Conservation (phyloP, 2,113 vertebrate genomes). For the Bufo bufo region DNA sequence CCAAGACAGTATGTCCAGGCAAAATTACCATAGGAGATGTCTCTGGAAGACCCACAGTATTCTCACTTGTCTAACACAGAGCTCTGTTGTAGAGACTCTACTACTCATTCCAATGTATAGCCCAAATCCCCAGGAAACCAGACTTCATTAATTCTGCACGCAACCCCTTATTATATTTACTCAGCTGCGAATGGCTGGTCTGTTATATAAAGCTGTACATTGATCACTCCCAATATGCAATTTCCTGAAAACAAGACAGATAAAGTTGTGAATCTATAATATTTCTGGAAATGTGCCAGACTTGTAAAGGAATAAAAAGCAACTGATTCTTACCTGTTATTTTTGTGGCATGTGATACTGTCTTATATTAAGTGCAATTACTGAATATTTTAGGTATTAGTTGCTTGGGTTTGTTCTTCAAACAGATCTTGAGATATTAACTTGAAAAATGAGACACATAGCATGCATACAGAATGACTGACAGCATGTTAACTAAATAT, state of each 20-base stretch:
- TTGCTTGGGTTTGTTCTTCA: conserved; percentile 26
- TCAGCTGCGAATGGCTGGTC: conserved; percentile 57
- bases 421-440: conserved; percentile 7
- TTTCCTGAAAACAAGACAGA: conserved; percentile 59
- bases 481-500: conserved; percentile 10
- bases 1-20: conserved; percentile 14
- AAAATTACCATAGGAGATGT: conserved; percentile 14
- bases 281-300: conserved; percentile 55
- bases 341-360: conserved; percentile 35
- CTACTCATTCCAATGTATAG: conserved; percentile 50
- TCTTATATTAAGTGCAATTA: conserved; percentile 33
- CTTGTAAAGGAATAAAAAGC: conserved; percentile 44
- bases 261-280: conserved; percentile 58
- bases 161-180: conserved; percentile 58
- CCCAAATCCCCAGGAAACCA: conserved; percentile 59
- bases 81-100: conserved; percentile 48
- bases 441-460: conserved; percentile 19
- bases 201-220: conserved; percentile 59
- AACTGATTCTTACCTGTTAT: conserved; percentile 47
- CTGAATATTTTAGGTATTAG: conserved; percentile 32
- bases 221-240: conserved; percentile 59
- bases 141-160: conserved; percentile 59
- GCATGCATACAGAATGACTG: background rate
- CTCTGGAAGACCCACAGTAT: conserved; percentile 36
- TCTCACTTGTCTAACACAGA: conserved; percentile 49